Percentiles rank a stretch among this genome's conserved stretches.
Conservation (phyloP, 2,113 vertebrate genomes). For the Hippopotamus amphibius region DNA sequence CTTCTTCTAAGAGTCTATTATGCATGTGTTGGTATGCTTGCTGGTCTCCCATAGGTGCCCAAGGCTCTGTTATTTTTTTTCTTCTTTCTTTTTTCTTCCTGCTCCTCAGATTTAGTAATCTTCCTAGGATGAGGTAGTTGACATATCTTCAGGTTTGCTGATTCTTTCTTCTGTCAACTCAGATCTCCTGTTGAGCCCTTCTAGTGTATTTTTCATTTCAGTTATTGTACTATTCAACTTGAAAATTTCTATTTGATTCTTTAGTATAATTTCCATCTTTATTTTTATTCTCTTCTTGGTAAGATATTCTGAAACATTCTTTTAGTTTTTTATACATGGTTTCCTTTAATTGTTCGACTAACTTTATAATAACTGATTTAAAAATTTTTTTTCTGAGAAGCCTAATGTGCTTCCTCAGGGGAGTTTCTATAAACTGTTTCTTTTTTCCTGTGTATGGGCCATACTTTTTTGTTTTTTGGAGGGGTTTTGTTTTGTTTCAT, state of each 20-base stretch:
- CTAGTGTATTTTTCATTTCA: background rate
- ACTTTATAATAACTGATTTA: background rate
- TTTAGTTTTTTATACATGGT: background rate
- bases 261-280: slow-evolving; percentile 13
- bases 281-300: slow-evolving; percentile 37
- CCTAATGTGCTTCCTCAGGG: background rate
- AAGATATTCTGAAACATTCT: slow-evolving; percentile 1
- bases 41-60: background rate
- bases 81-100: slow-evolving; percentile 38
- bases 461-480: background rate
- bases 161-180: slow-evolving; percentile 19
- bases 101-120: background rate
- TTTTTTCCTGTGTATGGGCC: background rate
- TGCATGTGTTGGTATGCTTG: background rate
- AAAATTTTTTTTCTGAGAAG: slow-evolving; percentile 32
- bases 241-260: slow-evolving; percentile 6
- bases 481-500: background rate
- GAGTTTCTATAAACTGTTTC: background rate
- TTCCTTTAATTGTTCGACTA: slow-evolving; percentile 44
- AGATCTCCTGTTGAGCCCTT: background rate
- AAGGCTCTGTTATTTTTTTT: background rate
- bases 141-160: background rate
- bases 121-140: background rate
- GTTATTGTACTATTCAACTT: slow-evolving; percentile 18
- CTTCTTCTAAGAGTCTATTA: slow-evolving; percentile 15